These are phyloP conservation scores for Limnodromus scolopaceus DNA, from an alignment of 2,797 vertebrate genomes.

Conservation along the genomic window DNA sequence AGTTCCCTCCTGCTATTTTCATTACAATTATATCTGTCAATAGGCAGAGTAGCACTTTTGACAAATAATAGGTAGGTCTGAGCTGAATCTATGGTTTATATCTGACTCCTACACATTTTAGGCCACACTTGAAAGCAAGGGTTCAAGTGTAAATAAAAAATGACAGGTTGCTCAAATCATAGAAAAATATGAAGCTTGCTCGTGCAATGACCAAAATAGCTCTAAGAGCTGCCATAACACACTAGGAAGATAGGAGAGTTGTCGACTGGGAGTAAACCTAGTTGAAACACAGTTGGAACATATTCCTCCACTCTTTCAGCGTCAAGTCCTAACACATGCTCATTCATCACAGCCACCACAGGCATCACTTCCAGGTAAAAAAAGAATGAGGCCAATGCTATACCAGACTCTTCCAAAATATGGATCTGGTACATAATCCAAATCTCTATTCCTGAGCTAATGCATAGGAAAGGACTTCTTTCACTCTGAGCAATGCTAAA, in stretches of 20 bases:
- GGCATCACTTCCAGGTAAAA: neutral
- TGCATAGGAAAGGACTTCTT: neutral
- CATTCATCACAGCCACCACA: neutral
- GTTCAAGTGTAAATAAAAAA: constrained; percentile 29
- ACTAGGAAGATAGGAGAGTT: neutral
- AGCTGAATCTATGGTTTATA: neutral
- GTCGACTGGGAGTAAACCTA: neutral
- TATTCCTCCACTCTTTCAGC: neutral
- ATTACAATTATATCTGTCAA: neutral
- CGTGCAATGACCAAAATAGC: neutral
- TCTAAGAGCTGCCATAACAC: neutral
- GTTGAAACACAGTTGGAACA: neutral
- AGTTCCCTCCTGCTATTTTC: neutral
- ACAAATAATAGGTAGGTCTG: neutral
- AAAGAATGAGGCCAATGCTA: neutral
- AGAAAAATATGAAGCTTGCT: neutral
- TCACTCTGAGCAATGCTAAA: neutral
- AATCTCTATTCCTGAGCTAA: neutral
- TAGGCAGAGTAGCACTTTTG: neutral
- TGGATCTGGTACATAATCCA: neutral
- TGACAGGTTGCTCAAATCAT: neutral
- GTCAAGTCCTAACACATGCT: neutral
- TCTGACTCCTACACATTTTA: neutral
- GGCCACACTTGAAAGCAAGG: neutral
- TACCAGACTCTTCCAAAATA: neutral